Evolutionary conservation across 2,113 vertebrate genomes (phyloP).

Genomic region (Chitala chitala): DNA sequence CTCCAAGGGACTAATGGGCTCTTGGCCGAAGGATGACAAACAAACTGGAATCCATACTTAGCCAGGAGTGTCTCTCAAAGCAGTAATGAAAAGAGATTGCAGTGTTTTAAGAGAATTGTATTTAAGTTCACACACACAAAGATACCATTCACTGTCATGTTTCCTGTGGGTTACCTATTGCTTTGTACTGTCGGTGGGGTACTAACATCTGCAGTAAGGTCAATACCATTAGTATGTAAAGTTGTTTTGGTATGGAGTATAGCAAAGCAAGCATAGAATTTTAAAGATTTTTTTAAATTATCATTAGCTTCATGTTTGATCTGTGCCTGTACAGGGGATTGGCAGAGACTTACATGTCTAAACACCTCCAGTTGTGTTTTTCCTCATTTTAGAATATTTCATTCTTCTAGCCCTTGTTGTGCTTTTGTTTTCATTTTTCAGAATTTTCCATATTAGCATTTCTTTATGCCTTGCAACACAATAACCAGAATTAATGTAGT

Average conservation of each 20-base stretch:
- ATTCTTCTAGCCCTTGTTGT: no score
- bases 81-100: background rate
- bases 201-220: background rate
- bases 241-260: background rate
- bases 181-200: background rate
- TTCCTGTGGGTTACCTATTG: background rate
- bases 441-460: no score
- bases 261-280: no score
- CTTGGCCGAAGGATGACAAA: background rate
- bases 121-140: no score
- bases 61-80: background rate
- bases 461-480: no score
- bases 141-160: no score
- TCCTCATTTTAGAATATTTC: no score
- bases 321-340: background rate
- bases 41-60: background rate
- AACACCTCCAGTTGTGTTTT: no score
- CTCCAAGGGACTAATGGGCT: background rate
- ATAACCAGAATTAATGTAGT: no score
- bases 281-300: background rate
- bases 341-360: no score
- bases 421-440: no score
- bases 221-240: background rate
- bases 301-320: background rate
- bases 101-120: no score